A percentile compares a stretch with the other conserved stretches of the same genome.
Conservation (phyloP, 2,113 vertebrate species). For the Poicephalus gulielmi region DNA sequence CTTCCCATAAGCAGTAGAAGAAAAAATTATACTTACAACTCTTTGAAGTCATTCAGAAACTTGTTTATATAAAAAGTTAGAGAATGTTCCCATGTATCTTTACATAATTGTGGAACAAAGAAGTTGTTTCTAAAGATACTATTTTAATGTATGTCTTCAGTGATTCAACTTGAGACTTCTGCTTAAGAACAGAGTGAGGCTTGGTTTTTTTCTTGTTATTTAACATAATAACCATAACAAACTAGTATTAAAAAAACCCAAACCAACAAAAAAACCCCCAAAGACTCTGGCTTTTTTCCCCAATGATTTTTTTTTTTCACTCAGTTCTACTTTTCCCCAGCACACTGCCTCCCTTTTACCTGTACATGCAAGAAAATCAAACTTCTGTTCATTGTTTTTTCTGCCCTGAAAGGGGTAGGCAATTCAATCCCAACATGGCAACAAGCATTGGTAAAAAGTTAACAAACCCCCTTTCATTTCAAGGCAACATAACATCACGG, state of each 20-base stretch:
- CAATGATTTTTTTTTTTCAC: background rate
- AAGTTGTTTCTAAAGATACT: background rate
- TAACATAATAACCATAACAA: background rate
- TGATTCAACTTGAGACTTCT: background rate
- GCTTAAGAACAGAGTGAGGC: background rate
- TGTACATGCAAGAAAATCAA: background rate
- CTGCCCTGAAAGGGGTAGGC: background rate
- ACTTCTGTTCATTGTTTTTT: background rate
- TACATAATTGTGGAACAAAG: background rate
- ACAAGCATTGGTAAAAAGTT: background rate
- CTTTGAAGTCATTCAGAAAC: background rate
- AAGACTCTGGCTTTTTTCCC: background rate
- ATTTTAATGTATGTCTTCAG: background rate
- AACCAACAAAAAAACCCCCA: background rate
- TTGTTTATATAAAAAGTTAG: background rate
- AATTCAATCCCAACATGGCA: background rate
- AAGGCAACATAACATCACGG: background rate
- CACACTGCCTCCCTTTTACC: background rate
- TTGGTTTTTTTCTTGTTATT: background rate
- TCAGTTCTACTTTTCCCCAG: background rate
- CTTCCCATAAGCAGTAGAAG: background rate
- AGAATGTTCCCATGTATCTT: background rate
- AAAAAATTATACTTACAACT: background rate
- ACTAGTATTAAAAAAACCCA: background rate
- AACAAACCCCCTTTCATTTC: slow-evolving; percentile 10